These are phyloP conservation scores for Limenitis camilla DNA, from an alignment of 2,888 invertebrate species.

Conservation along the genomic window DNA sequence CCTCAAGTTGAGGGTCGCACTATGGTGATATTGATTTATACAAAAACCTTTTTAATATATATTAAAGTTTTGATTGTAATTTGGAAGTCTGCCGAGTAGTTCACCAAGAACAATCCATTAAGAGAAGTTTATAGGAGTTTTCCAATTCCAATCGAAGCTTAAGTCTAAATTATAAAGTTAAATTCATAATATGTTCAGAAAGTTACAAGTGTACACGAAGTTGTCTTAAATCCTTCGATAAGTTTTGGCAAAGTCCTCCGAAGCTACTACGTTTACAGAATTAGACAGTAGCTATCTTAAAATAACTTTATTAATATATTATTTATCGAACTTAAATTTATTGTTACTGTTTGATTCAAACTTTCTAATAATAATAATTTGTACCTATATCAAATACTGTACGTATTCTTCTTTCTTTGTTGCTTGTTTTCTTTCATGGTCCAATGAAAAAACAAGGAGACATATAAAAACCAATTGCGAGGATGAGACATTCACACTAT, in stretches of 20 bases:
- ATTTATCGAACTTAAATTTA: too few species aligned
- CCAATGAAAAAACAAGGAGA: too few species aligned
- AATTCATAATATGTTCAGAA: conserved; percentile 22
- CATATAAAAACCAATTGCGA: neutral
- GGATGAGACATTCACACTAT: too few species aligned
- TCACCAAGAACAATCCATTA: conserved; percentile 24
- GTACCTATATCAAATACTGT: too few species aligned
- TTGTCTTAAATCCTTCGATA: conserved; percentile 21
- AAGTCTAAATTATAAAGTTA: conserved; percentile 24
- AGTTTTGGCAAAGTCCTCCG: conserved; percentile 2
- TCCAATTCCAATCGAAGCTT: conserved; percentile 24
- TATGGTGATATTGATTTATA: too few species aligned
- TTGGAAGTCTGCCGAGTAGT: conserved; percentile 20
- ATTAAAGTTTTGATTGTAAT: conserved; percentile 18
- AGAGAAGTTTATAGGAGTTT: conserved; percentile 22
- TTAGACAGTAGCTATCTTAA: neutral
- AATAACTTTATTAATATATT: neutral
- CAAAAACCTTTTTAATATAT: conserved; percentile 8
- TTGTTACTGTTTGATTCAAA: too few species aligned
- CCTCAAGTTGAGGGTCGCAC: too few species aligned
- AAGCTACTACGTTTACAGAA: neutral
- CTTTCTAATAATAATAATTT: too few species aligned
- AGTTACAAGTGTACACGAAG: conserved; percentile 21
- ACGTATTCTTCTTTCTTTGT: too few species aligned
- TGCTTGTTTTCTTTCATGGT: too few species aligned